These are phyloP conservation scores for Malurus alboscapulatus DNA, from an alignment of 2,113 vertebrate genomes.

Conservation along the genomic window DNA sequence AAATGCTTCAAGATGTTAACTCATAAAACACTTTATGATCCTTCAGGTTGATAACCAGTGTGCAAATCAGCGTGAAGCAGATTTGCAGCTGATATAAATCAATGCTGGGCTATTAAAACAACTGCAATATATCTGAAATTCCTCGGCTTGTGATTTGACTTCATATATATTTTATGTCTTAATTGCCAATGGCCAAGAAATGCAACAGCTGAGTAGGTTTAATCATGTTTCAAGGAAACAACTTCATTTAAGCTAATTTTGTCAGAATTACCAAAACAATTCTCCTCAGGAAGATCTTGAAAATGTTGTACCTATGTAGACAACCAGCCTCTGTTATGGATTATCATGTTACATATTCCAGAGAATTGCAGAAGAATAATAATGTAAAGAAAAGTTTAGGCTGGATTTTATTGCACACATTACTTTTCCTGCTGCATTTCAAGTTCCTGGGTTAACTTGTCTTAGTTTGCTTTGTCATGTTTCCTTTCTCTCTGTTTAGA, in stretches of 20 bases:
- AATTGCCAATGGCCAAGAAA: not conserved
- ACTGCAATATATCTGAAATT: not conserved
- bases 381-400: not conserved
- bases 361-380: not conserved
- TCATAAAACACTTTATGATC: not conserved
- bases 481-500: not conserved
- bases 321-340: not conserved
- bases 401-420: not conserved
- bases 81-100: not conserved
- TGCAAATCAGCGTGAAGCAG: conserved; percentile 9
- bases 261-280: not conserved
- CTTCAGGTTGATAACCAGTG: not conserved
- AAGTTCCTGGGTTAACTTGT: not conserved
- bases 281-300: not conserved
- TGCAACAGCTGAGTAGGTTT: not conserved
- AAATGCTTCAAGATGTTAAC: not conserved
- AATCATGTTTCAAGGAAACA: conserved; percentile 26
- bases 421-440: not conserved
- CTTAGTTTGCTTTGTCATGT: not conserved
- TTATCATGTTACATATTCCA: not conserved
- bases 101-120: not conserved
- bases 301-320: not conserved
- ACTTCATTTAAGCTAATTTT: not conserved
- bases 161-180: not conserved
- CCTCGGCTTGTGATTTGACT: not conserved